Percentiles rank a stretch among this genome's conserved stretches.
These are phyloP conservation scores for Melinaea menophilus DNA, from an alignment of 2,888 invertebrate species.

Conservation along the genomic window DNA sequence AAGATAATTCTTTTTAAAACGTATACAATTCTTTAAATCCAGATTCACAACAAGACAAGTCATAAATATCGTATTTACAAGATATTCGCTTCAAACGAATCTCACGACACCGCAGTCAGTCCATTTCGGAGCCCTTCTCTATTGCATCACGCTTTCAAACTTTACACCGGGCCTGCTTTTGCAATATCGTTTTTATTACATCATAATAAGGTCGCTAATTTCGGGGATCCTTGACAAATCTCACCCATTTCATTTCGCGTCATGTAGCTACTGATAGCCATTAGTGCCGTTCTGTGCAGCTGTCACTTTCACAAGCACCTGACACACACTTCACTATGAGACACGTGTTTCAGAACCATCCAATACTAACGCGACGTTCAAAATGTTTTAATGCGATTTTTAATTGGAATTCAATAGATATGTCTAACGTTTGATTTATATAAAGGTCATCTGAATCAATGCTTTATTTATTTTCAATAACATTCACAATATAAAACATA, in stretches of 20 bases:
- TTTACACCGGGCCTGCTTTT: slow-evolving; percentile 5
- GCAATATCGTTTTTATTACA: slow-evolving; percentile 22
- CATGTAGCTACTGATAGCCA: slow-evolving; percentile 45
- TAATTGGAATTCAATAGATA: not conserved
- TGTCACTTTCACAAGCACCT: slow-evolving; percentile 56
- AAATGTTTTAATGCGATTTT: not conserved
- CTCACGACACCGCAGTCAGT: slow-evolving; percentile 20
- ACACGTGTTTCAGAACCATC: slow-evolving; percentile 24
- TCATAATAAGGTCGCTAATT: slow-evolving; percentile 29
- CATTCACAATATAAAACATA: too few species aligned
- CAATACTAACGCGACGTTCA: slow-evolving; percentile 5
- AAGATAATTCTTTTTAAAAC: too few species aligned
- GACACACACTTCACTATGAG: slow-evolving; percentile 31
- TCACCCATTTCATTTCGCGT: slow-evolving; percentile 36
- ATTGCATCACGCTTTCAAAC: slow-evolving; percentile 21
- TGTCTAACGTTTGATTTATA: too few species aligned
- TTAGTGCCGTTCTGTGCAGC: slow-evolving; percentile 52
- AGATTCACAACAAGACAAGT: not conserved
- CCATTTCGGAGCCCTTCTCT: slow-evolving; percentile 30
- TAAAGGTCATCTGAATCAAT: too few species aligned
- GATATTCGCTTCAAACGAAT: slow-evolving; percentile 24
- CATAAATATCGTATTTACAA: slow-evolving; percentile 22
- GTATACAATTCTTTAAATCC: too few species aligned
- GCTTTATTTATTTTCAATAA: too few species aligned
- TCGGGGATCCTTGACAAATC: slow-evolving; percentile 26